phyloP scores from a whole-genome alignment of 2,113 vertebrate species.

The Pyrgilauda ruficollis region DNA sequence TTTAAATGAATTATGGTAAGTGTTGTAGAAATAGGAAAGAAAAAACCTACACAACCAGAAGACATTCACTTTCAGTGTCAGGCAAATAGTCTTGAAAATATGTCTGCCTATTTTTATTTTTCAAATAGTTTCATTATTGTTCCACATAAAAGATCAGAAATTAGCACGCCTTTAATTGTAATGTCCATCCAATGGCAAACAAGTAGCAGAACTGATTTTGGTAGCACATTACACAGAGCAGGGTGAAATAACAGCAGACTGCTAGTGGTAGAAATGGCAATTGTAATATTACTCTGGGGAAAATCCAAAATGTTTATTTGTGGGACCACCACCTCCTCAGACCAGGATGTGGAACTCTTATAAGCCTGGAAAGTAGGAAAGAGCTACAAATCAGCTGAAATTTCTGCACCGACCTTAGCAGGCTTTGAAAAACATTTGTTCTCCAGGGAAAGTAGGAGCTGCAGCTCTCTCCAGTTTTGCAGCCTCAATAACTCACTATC shows the following conservation, averaged over 20 bases:
- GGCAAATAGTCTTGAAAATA: background rate
- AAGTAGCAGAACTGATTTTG: background rate
- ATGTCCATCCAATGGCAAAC: background rate
- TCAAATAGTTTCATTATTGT: background rate
- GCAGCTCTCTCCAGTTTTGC: background rate
- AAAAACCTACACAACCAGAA: background rate
- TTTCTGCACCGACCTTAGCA: background rate
- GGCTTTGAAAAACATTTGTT: background rate
- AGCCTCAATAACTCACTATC: background rate
- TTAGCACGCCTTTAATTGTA: background rate
- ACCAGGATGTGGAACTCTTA: background rate
- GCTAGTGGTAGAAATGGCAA: background rate
- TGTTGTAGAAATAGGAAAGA: conserved; percentile 33
- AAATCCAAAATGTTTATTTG: background rate
- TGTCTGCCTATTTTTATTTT: background rate
- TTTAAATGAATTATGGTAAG: conserved; percentile 69
- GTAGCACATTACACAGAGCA: background rate
- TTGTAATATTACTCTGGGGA: background rate
- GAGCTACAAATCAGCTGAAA: background rate
- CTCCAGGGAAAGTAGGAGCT: background rate
- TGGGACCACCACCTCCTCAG: background rate
- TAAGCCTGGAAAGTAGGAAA: background rate
- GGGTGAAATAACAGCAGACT: background rate
- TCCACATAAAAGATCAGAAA: background rate
- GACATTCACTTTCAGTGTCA: background rate